These are phyloP conservation scores for Hoplias malabaricus DNA, from an alignment of 2,113 vertebrate species.

Conservation along the genomic window DNA sequence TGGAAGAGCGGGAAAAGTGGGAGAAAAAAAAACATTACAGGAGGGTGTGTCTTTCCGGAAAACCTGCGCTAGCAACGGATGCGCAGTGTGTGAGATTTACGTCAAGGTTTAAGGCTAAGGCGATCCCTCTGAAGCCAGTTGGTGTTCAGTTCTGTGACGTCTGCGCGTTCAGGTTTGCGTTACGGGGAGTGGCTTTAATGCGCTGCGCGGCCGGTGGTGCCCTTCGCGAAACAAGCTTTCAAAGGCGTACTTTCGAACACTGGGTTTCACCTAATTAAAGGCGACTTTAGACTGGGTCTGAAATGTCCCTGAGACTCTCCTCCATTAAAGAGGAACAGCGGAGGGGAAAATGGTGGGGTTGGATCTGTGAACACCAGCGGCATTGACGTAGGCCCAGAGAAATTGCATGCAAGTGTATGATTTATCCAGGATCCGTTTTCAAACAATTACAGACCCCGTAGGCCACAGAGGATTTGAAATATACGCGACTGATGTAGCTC, in stretches of 20 bases:
- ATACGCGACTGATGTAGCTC: slow-evolving; percentile 13
- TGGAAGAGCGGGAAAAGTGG: neutral
- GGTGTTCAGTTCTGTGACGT: neutral
- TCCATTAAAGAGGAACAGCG: slow-evolving; percentile 20
- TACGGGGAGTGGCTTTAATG: neutral
- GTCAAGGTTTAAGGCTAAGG: neutral
- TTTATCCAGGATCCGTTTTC: slow-evolving; percentile 20
- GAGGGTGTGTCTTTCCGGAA: neutral
- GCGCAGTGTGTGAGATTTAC: neutral
- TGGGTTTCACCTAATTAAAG: slow-evolving; percentile 37
- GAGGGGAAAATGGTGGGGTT: slow-evolving; percentile 18
- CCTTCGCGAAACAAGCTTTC: neutral
- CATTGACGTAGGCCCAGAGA: slow-evolving; percentile 16
- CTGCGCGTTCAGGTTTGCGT: neutral
- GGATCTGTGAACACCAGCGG: slow-evolving; percentile 9
- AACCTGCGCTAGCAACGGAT: neutral
- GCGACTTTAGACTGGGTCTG: slow-evolving; percentile 11
- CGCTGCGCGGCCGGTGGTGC: neutral
- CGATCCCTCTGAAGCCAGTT: neutral
- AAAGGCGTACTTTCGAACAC: slow-evolving; percentile 15
- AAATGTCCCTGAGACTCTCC: slow-evolving; percentile 28
- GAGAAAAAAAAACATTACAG: neutral
- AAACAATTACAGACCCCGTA: slow-evolving; percentile 37
- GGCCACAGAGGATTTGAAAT: slow-evolving; percentile 22
- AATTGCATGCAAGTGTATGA: slow-evolving; percentile 39